Evolutionary conservation across 2,888 invertebrate genomes (phyloP).

Genomic region (Eilema griseolum): DNA sequence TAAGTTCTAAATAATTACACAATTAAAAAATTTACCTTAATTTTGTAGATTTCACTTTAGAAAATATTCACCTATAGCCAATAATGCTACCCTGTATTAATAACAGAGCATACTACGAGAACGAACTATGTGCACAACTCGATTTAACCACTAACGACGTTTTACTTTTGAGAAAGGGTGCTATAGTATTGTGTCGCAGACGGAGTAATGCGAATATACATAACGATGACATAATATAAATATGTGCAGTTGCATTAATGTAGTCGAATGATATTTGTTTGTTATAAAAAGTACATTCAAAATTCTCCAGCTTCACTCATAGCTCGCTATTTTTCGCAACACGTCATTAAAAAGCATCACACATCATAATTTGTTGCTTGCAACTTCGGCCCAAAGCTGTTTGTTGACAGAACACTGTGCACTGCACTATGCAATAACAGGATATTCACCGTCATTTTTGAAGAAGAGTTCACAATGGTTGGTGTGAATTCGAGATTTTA

Average conservation of each 20-base stretch:
- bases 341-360: too few species aligned
- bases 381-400: too few species aligned
- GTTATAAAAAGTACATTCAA: neutral
- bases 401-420: too few species aligned
- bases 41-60: neutral
- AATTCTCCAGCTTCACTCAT: too few species aligned
- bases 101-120: neutral
- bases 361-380: too few species aligned
- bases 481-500: too few species aligned
- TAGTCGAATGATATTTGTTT: neutral
- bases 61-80: neutral
- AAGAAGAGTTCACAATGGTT: too few species aligned
- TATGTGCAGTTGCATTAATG: neutral
- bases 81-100: neutral
- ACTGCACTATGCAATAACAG: too few species aligned
- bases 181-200: neutral
- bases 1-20: neutral
- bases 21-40: neutral
- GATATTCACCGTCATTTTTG: too few species aligned
- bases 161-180: neutral
- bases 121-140: slow-evolving; percentile 2
- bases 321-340: too few species aligned
- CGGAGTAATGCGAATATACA: neutral
- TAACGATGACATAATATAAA: neutral
- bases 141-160: slow-evolving; percentile 2